Conservation (phyloP, 2,888 invertebrate genomes). For the Odontocolon sp. region DNA sequence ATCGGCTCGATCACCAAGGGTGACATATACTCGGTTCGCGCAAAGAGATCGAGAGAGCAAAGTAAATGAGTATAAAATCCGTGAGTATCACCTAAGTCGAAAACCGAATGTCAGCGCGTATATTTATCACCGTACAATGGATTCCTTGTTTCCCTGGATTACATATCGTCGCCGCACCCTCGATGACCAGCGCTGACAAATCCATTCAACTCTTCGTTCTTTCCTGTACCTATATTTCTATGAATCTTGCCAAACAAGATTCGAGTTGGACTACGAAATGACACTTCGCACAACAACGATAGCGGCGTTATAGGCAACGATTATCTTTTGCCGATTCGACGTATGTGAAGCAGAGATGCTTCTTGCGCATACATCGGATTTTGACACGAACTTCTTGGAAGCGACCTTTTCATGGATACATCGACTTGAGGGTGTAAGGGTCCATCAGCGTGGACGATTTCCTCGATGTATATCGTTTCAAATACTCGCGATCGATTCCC, state of each 20-base stretch:
- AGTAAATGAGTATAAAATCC: constrained; percentile 8
- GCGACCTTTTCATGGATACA: too few relatives aligned
- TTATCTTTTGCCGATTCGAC: too few relatives aligned
- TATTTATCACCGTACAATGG: constrained; percentile 38
- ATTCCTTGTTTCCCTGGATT: constrained; percentile 14
- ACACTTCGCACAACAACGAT: too few relatives aligned
- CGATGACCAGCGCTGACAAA: neutral
- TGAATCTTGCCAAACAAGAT: too few relatives aligned
- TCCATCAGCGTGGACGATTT: too few relatives aligned
- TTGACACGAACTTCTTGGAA: too few relatives aligned
- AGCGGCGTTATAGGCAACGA: too few relatives aligned
- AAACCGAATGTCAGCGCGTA: too few relatives aligned
- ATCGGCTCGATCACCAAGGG: constrained; percentile 8
- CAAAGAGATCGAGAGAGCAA: constrained; percentile 23
- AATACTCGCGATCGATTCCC: constrained; percentile 40
- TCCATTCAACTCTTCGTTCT: neutral
- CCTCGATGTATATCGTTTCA: constrained; percentile 63
- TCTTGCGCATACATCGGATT: too few relatives aligned
- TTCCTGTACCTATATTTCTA: neutral
- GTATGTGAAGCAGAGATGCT: too few relatives aligned
- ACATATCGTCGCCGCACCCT: neutral
- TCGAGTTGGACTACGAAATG: too few relatives aligned
- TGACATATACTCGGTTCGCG: constrained; percentile 24
- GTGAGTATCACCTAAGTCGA: constrained; percentile 28
- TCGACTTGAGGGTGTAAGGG: too few relatives aligned